phyloP scores from a whole-genome alignment of 2,797 vertebrate species.

The Muscicapa striata region DNA sequence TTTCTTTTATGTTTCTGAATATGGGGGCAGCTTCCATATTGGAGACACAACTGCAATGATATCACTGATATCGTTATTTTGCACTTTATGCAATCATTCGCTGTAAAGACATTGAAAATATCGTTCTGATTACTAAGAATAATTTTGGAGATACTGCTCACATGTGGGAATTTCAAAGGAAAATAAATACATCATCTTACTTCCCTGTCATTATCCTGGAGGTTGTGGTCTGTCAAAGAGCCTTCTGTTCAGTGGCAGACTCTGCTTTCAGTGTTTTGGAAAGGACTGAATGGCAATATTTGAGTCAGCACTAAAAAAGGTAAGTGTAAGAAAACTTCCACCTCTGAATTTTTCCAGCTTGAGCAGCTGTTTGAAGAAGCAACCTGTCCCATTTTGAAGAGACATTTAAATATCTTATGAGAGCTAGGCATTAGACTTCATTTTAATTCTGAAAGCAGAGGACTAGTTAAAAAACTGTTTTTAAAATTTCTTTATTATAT shows the following conservation, averaged over 20 bases:
- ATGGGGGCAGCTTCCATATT: background rate
- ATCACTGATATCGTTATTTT: background rate
- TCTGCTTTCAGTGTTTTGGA: background rate
- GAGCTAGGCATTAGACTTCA: background rate
- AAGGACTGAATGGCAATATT: background rate
- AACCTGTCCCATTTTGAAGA: background rate
- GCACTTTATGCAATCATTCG: background rate
- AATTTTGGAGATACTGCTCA: conserved; percentile 1
- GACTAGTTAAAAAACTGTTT: background rate
- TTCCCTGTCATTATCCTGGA: background rate
- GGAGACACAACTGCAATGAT: background rate
- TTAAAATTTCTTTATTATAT: background rate
- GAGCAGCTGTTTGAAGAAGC: background rate
- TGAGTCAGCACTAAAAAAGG: background rate
- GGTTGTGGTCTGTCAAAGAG: background rate
- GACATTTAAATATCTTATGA: background rate
- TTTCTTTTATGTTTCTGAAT: background rate
- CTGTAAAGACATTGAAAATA: background rate
- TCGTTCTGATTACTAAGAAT: background rate
- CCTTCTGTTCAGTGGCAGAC: background rate
- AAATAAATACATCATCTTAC: background rate
- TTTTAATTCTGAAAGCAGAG: background rate
- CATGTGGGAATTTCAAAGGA: background rate
- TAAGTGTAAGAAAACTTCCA: background rate
- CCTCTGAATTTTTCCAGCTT: conserved; percentile 8